Evolutionary conservation across 1,140 invertebrate species (phyloP).

Genomic region (Bilobella aurantiaca): DNA sequence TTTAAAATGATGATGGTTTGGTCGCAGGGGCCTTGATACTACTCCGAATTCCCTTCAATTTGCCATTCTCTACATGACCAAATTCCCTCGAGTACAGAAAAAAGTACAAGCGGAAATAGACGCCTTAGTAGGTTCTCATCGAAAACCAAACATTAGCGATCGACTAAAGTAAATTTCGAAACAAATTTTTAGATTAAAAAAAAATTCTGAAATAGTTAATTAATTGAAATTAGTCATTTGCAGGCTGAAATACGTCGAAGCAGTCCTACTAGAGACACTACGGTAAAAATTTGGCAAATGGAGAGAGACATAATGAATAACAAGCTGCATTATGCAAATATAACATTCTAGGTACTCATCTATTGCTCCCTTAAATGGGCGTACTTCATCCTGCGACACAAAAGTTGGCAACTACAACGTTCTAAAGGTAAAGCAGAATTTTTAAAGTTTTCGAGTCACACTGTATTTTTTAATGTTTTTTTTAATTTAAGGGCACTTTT

Average conservation of each 20-base stretch:
- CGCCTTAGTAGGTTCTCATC: background rate
- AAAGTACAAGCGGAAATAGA: slow-evolving; percentile 2
- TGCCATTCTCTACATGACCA: slow-evolving; percentile 62
- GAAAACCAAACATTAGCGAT: background rate
- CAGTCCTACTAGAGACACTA: background rate
- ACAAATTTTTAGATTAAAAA: no score
- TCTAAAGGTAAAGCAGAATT: background rate
- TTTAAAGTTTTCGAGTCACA: background rate
- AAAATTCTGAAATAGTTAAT: background rate
- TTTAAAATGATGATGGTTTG: no score
- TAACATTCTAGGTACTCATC: background rate
- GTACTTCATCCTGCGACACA: background rate
- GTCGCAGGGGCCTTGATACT: slow-evolving; percentile 65
- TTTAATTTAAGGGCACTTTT: background rate
- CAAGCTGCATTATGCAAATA: background rate
- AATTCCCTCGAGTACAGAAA: slow-evolving; percentile 46
- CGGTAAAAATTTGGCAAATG: background rate
- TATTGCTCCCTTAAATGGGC: background rate
- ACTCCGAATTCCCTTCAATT: slow-evolving; percentile 65
- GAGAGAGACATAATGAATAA: background rate
- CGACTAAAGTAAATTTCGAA: slow-evolving; percentile 32
- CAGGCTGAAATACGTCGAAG: background rate
- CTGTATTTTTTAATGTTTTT: background rate
- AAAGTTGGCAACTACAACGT: background rate
- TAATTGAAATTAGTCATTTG: background rate